A percentile compares a stretch with the other conserved stretches of the same genome.
phyloP scores from a whole-genome alignment of 2,888 invertebrate genomes.

The Arge pagana region DNA sequence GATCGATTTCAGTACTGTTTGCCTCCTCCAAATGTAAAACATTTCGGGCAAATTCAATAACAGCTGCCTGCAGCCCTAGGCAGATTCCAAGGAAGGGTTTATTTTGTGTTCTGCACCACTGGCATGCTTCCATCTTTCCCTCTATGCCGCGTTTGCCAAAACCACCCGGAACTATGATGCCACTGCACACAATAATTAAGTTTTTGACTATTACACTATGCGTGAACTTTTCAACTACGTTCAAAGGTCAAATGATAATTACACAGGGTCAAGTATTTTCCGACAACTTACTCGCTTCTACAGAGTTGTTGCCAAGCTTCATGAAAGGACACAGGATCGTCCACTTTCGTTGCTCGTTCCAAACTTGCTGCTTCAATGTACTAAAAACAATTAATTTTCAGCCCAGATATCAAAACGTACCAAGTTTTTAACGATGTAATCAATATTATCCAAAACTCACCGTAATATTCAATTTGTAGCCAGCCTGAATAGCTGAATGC shows the following conservation, averaged over 20 bases:
- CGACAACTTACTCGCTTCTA: constrained; percentile 73
- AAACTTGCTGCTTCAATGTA: constrained; percentile 92
- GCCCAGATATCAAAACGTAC: not conserved
- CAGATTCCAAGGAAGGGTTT: constrained; percentile 96
- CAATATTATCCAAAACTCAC: constrained; percentile 53
- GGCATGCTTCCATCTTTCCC: constrained; percentile 92
- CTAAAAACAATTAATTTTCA: constrained; percentile 51
- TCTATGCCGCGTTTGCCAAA: constrained; percentile 96
- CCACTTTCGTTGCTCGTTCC: constrained; percentile 73
- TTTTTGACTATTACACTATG: constrained; percentile 5
- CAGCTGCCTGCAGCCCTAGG: constrained; percentile 95
- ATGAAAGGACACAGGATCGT: constrained; percentile 83
- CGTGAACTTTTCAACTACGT: too few relatives aligned
- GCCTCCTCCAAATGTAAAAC: constrained; percentile 77
- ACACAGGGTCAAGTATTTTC: not conserved
- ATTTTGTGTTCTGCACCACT: constrained; percentile 88
- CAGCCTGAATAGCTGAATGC: constrained; percentile 87
- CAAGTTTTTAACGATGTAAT: not conserved
- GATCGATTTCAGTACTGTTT: constrained; percentile 84
- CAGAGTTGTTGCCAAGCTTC: constrained; percentile 93
- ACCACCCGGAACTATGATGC: constrained; percentile 95
- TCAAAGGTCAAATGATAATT: not conserved
- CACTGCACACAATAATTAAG: constrained; percentile 62
- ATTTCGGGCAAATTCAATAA: constrained; percentile 93
- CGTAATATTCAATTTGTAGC: constrained; percentile 80